Evolutionary conservation across 2,113 vertebrate species (phyloP).

Genomic region (Hypocryptadius cinnamomeus): DNA sequence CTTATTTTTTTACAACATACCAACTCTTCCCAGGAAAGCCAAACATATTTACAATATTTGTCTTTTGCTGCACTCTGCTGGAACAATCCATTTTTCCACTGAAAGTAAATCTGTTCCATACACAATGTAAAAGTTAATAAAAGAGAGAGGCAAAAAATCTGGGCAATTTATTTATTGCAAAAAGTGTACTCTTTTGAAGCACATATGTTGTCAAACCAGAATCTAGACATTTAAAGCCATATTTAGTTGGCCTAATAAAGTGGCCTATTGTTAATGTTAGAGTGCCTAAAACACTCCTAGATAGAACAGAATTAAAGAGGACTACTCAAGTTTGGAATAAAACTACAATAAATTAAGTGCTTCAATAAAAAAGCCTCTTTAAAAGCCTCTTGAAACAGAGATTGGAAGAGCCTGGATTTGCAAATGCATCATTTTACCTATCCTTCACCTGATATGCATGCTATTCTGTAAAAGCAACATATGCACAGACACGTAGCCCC

Average conservation of each 20-base stretch:
- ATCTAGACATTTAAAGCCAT: not conserved
- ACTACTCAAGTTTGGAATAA: not conserved
- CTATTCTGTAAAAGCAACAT: not conserved
- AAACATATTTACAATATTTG: constrained; percentile 45
- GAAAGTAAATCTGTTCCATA: not conserved
- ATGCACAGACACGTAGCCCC: not conserved
- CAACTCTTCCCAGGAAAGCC: not conserved
- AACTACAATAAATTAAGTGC: not conserved
- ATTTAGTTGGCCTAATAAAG: not conserved
- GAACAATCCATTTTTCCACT: constrained; percentile 37
- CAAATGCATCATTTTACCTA: not conserved
- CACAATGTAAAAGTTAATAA: not conserved
- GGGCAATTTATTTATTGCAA: not conserved
- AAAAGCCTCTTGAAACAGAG: not conserved
- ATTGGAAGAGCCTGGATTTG: not conserved
- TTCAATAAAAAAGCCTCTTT: not conserved
- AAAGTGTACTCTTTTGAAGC: not conserved
- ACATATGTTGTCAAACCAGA: not conserved
- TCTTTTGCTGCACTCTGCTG: constrained; percentile 76
- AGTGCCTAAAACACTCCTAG: not conserved
- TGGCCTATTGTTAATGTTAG: not conserved
- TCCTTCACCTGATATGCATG: not conserved
- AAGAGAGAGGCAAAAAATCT: not conserved
- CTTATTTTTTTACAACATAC: not conserved
- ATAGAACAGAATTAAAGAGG: not conserved